Conservation (phyloP, 2,797 vertebrate genomes). For the Fundulus diaphanus region DNA sequence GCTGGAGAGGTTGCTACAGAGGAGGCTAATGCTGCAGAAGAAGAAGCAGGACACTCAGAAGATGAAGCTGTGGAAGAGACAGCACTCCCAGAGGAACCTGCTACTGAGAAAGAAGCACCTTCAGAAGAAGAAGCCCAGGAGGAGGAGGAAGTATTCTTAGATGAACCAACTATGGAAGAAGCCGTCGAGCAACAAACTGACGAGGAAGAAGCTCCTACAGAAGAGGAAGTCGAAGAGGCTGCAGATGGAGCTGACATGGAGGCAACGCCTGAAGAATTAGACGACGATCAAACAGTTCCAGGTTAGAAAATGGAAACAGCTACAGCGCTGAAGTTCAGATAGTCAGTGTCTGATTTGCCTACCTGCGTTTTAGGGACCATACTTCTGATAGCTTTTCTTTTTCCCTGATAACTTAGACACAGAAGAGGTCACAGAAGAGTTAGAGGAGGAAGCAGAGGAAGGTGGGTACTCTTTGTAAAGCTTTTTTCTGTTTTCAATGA, state of each 20-base stretch:
- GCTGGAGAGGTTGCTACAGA: conserved; percentile 2
- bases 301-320: conserved; percentile 25
- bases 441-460: conserved; percentile 44
- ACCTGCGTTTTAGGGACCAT: background rate
- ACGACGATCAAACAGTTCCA: conserved; percentile 29
- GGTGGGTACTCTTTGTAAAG: conserved; percentile 20
- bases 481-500: background rate
- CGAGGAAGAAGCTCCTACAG: conserved; percentile 5
- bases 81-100: background rate
- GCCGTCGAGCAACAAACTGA: background rate
- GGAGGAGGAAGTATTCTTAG: background rate
- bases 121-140: conserved; percentile 16
- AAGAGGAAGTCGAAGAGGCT: conserved; percentile 5
- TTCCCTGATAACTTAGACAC: conserved; percentile 1
- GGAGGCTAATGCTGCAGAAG: background rate
- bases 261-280: conserved; percentile 6
- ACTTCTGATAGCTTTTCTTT: background rate
- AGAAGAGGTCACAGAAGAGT: conserved; percentile 26
- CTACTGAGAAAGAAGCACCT: background rate
- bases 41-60: background rate
- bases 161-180: conserved; percentile 8
- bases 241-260: background rate
- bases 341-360: background rate
- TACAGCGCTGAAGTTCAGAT: background rate
- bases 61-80: conserved; percentile 1